Conservation (phyloP, 2,888 invertebrate genomes). For the Tipula unca region DNA sequence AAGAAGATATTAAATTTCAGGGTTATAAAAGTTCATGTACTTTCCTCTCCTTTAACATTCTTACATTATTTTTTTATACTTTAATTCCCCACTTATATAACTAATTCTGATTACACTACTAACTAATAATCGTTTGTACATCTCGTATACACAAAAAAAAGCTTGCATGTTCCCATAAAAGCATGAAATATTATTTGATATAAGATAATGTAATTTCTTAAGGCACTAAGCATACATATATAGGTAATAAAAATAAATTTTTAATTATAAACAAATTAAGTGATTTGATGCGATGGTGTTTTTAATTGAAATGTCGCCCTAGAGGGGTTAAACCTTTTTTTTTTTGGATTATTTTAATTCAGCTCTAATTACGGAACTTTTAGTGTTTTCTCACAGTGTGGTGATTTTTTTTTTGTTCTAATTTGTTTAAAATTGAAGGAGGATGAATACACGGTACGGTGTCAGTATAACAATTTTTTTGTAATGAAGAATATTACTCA, state of each 20-base stretch:
- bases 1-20: slow-evolving; percentile 14
- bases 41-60: slow-evolving; percentile 16
- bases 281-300: background rate
- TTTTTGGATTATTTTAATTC: background rate
- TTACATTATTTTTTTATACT: background rate
- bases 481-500: too few relatives aligned
- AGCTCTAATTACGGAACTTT: background rate
- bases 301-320: background rate
- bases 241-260: background rate
- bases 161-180: slow-evolving; percentile 4
- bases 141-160: background rate
- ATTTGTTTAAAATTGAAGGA: background rate
- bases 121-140: background rate
- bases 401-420: background rate
- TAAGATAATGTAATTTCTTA: background rate
- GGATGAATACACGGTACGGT: background rate
- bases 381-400: background rate
- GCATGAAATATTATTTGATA: background rate
- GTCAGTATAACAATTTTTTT: too few relatives aligned
- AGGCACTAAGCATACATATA: background rate
- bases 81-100: background rate
- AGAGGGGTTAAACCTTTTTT: background rate
- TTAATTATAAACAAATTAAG: background rate
- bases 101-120: background rate
- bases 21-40: slow-evolving; percentile 10